Evolutionary conservation across 2,888 invertebrate species (phyloP), one percentile per base, ranked within the genome.

Genomic region (Pseudoips prasinana): DNA sequence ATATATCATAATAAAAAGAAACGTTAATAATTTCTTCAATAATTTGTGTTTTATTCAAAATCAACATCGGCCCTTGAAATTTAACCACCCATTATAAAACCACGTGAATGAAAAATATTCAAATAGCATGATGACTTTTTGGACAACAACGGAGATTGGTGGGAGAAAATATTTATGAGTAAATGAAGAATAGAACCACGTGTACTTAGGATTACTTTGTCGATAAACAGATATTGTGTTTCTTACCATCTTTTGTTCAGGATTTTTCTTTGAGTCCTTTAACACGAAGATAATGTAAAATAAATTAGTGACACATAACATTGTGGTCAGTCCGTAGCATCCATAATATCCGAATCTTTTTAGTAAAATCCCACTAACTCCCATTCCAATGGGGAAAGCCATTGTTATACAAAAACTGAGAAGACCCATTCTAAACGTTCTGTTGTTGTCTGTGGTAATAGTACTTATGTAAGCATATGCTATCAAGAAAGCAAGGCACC

Each of bases 381-480:
- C 94, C 84, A 95, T 93, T 0, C 97, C 97, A 8, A 96, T 90
- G 0, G 96, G 96, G 29, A 96, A 94, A 0, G 96, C 96, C 9
- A 96, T 90, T 5, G 96, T 96, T 42, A 95, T 90, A 77, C 95
- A 94, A 7, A 96, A 93, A 73, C 95, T 97, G 10, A 95, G 91
- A 10, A 97, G 91, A 1, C 96, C 96, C 62, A 97, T 93, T 32
- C 97, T 87, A 25, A 94, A 88, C 0, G 97, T 97, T 44, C 96
- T 91, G 23, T 91, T 92, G 61, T 94, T 91, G 22, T 93, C 90
- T 0, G 92, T 92, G 1, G 96, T 95, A 2, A 96, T 93, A 52
- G 96, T 94, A 25, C 93, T 93, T 22, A 97, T 92, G 64, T 95
- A 96, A 58, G 95, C 93, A 84, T 96, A 95, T 32, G 94, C 92